phyloP scores from a whole-genome alignment of 2,113 vertebrate species.

The Gymnobelideus leadbeateri region DNA sequence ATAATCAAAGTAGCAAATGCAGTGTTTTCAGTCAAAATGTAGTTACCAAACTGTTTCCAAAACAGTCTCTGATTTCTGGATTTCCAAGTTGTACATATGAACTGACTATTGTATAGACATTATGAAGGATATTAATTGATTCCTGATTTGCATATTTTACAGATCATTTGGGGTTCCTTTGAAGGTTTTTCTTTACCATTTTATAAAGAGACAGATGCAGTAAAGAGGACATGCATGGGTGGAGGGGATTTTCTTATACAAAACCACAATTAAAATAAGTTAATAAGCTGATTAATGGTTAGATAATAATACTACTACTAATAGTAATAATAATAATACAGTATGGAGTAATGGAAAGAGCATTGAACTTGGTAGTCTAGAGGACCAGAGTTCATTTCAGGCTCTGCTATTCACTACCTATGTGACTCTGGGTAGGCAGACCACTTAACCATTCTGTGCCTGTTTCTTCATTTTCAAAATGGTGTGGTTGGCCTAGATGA shows the following conservation, averaged over 20 bases:
- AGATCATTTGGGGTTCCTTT: not conserved
- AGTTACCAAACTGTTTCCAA: not conserved
- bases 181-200: not conserved
- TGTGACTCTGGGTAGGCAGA: not conserved
- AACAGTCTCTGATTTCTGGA: not conserved
- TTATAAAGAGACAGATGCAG: not conserved
- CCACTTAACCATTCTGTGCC: not conserved
- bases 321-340: not conserved
- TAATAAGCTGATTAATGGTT: not conserved
- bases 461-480: not conserved
- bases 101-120: conserved; percentile 8
- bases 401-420: not conserved
- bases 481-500: not conserved
- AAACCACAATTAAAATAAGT: not conserved
- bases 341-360: not conserved
- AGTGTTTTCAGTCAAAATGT: not conserved
- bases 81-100: not conserved
- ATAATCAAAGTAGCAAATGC: not conserved
- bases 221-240: not conserved
- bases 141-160: not conserved
- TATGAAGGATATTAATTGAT: not conserved
- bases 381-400: not conserved
- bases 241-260: not conserved
- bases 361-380: not conserved
- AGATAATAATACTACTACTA: too few species aligned